phyloP scores from a whole-genome alignment of 2,113 vertebrate species.

The Thunnus thynnus region DNA sequence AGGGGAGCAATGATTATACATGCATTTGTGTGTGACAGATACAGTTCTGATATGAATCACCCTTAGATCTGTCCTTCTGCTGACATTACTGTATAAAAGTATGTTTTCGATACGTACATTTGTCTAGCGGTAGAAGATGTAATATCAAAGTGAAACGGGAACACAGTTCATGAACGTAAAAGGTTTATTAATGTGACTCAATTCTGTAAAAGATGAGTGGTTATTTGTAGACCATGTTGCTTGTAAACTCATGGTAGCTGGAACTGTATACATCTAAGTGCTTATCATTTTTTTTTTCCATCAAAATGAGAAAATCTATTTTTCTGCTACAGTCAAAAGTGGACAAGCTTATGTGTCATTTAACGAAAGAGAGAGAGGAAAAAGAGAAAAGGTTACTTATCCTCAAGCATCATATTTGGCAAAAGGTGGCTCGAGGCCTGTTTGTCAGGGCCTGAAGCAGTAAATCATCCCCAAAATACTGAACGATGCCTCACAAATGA shows the following conservation, averaged over 20 bases:
- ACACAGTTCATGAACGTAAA: not conserved
- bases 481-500: conserved; percentile 1
- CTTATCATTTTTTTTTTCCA: no score
- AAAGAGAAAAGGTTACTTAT: not conserved
- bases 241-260: not conserved
- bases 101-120: conserved; percentile 8
- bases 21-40: conserved; percentile 13
- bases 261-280: no score
- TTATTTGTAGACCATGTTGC: not conserved
- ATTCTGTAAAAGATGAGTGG: not conserved
- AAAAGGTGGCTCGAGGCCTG: not conserved
- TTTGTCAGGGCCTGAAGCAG: conserved; percentile 3
- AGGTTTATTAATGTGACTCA: conserved; percentile 6
- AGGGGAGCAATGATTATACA: not conserved
- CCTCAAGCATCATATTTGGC: not conserved
- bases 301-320: not conserved
- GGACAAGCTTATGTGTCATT: not conserved
- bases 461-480: not conserved
- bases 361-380: not conserved
- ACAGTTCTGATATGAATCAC: conserved; percentile 19
- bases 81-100: conserved; percentile 37
- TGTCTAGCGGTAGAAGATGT: not conserved
- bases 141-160: conserved; percentile 26
- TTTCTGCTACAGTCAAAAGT: not conserved
- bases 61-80: conserved; percentile 47